Base-by-base conservation (phyloP, 2,113 vertebrate genomes). In the Megalops atlanticus region DNA sequence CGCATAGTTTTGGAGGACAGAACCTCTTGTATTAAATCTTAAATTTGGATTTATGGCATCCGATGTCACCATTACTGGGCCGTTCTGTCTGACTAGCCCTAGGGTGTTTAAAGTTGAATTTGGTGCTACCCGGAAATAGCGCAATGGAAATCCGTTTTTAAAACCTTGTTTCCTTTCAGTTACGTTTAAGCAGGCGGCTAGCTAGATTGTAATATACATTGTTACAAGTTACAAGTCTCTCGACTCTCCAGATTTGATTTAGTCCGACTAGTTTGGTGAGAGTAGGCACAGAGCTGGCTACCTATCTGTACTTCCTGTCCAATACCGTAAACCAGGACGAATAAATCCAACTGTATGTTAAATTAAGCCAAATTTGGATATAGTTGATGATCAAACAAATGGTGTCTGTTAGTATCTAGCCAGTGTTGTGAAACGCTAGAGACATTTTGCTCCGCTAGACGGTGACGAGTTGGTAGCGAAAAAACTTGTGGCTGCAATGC, bases 1-100 rank as follows among this genome's bases (percentile, higher is more conserved):
- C 31, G 58, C 58, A 64, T 64, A n/a, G n/a, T 11, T 64, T 64
- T 64, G 6, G 58, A 10, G 58, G n/a, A n/a, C n/a, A n/a, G n/a
- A 64, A 31, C 31, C 2, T 4, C 31, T 27, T 54, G 18, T 64
- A 7, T 40, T n/a, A 3, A 64, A 40, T n/a, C 18, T 47, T n/a
- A 79, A 79, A 40, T n/a, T 71, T 79, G 64, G 0, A 71, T 64
- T 79, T 69, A 14, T 33, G 31, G 11, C 36, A 64, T 41, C 77
- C 40, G 77, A 39, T 39, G 52, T 43, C n/a, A 43, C 36, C 2
- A 71, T 0, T 2, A 15, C 58, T 21, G 16, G 77, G 77, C 41
- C 64, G n/a, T 35, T 70, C 41, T 31, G 77, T 18, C 58, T 31
- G 21, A 1, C 38, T 36, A 39, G 77, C 77, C 35, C 54, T 40